A percentile compares a stretch with the other conserved stretches of the same genome.
Evolutionary conservation across 2,113 vertebrate species (phyloP).

Genomic region (Eulemur rufifrons): DNA sequence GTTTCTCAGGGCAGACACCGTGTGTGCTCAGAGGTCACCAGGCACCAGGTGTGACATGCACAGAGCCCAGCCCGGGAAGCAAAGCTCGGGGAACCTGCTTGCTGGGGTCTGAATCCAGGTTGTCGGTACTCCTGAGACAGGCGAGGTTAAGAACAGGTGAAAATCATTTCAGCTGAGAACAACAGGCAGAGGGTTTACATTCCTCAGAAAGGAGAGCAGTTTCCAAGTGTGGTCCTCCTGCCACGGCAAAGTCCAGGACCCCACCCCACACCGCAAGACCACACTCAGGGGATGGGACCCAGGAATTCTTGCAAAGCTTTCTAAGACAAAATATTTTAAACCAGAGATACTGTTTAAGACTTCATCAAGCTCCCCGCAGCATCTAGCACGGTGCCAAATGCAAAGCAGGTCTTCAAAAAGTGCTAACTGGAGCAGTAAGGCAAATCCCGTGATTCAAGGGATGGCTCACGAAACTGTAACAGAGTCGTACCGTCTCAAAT

Average conservation of each 20-base stretch:
- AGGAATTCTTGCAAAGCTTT: background rate
- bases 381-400: rapidly evolving
- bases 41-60: no score
- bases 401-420: background rate
- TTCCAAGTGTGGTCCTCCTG: no score
- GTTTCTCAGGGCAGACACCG: rapidly evolving
- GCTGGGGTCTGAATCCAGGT: background rate
- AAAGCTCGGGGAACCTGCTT: background rate
- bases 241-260: rapidly evolving
- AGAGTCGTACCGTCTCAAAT: background rate
- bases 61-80: no score
- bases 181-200: background rate
- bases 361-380: background rate
- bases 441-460: background rate
- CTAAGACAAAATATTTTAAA: background rate
- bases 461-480: background rate
- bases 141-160: background rate
- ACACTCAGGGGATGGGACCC: background rate
- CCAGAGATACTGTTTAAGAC: background rate
- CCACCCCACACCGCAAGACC: rapidly evolving
- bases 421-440: no score
- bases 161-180: background rate
- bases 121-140: background rate
- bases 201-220: no score
- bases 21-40: background rate